Conservation (phyloP, 2,888 invertebrate species). For the Eupelmus urozonus region DNA sequence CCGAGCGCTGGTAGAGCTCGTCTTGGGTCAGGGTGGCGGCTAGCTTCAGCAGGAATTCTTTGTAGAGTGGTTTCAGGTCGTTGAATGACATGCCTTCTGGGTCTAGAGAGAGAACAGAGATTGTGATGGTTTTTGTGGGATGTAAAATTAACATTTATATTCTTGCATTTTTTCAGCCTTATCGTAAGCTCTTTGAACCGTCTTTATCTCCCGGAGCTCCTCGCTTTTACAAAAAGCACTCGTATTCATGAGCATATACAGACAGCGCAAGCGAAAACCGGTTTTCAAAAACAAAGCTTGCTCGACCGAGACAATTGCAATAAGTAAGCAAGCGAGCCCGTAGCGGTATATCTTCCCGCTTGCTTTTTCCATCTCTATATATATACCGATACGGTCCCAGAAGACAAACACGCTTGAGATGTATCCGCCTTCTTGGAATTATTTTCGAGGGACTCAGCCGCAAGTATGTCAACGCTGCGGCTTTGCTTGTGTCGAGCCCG, state of each 20-base stretch:
- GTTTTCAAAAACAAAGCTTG: constrained; percentile 27
- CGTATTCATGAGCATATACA: too few relatives aligned
- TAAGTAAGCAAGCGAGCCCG: background rate
- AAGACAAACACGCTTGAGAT: background rate
- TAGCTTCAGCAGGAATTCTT: constrained; percentile 91
- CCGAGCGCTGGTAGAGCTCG: constrained; percentile 92
- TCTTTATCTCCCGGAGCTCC: too few relatives aligned
- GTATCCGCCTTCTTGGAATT: background rate
- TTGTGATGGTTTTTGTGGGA: too few relatives aligned
- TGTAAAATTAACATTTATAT: background rate
- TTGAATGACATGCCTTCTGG: constrained; percentile 96
- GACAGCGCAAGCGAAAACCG: constrained; percentile 13
- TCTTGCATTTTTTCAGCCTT: background rate
- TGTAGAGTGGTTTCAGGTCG: constrained; percentile 93
- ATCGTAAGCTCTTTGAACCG: too few relatives aligned
- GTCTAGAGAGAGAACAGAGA: constrained; percentile 76
- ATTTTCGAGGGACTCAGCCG: too few relatives aligned
- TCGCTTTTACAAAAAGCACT: too few relatives aligned
- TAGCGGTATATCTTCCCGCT: constrained; percentile 36
- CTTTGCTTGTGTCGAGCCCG: background rate
- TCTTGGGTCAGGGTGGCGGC: constrained; percentile 94
- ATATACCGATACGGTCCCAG: background rate
- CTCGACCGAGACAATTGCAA: constrained; percentile 38
- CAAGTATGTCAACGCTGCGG: background rate
- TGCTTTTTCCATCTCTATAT: background rate